Evolutionary conservation across 2,113 vertebrate genomes (phyloP), one percentile per base, ranked within the genome.

Genomic region (Eulemur macaco): DNA sequence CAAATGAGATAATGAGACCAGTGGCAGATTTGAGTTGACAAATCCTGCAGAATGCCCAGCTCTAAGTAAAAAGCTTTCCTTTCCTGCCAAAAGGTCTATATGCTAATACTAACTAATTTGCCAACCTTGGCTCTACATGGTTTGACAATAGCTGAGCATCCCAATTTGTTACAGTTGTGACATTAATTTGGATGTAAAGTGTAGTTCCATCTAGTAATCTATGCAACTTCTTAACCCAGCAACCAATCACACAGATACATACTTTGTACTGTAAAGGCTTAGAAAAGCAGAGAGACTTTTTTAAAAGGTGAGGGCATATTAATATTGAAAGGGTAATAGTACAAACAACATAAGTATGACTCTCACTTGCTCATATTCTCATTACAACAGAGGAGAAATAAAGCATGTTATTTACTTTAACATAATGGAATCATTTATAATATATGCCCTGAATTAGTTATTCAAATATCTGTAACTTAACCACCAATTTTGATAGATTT

Each of bases 41-140:
- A 98, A 98, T 98, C 96, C 95, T 98, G 94, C 95, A 97, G 98
- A 98, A 98, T 98, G 96, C 96, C 97, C 97, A 95, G 93, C 89
- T 98, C 90, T 96, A 97, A 98, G 97, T 86, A 97, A 97, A 98
- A 98, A 96, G 97, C 96, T 97, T 98, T 98, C 82, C 97, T 98
- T 97, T 95, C 71, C 96, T 98, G 97, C 97, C 98, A 98, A 98
- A 98, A 99, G 98, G 98, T 98, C 99, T 98, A 98, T 98, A 98
- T 98, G 98, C 97, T 99, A 99, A 99, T 98, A 96, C 77, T 97
- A 98, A 98, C 98, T 98, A 98, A 99, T 99, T 99, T 99, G 97
- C 97, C 97, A 98, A 76, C 94, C 95, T 97, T 98, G 98, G 95
- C 98, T 98, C 95, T 97, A 93, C 95, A 97, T 94, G 98, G 98